Evolutionary conservation across 2,113 vertebrate genomes (phyloP).

Genomic region (Heloderma charlesbogerti): DNA sequence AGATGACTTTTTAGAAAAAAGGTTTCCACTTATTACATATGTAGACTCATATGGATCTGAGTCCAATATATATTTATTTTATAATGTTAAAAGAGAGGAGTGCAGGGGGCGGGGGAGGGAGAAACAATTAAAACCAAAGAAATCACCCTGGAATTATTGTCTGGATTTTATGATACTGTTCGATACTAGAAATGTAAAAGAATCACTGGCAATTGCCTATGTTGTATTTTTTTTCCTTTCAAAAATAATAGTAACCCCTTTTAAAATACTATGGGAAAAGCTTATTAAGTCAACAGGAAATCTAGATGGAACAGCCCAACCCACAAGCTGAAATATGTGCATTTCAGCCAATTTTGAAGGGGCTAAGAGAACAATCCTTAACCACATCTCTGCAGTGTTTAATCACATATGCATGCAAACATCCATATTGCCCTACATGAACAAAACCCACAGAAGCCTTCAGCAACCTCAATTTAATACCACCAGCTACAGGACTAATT

Average conservation of each 20-base stretch:
- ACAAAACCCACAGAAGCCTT: neutral
- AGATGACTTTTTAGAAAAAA: neutral
- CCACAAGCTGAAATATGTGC: neutral
- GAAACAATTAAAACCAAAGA: neutral
- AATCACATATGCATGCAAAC: neutral
- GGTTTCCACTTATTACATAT: neutral
- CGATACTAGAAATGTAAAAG: neutral
- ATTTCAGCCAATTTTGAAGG: neutral
- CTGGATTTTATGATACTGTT: neutral
- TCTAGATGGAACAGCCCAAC: neutral
- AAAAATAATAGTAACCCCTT: neutral
- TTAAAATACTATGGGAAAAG: neutral
- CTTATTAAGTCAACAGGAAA: conserved; percentile 1
- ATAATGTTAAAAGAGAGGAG: neutral
- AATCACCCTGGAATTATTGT: neutral
- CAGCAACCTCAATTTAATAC: neutral
- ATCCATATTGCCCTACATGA: neutral
- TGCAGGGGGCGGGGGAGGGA: neutral
- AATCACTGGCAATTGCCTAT: neutral
- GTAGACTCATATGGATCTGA: neutral
- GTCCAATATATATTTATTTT: neutral
- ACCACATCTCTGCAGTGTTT: neutral
- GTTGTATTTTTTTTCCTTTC: neutral
- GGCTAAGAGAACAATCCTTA: neutral
- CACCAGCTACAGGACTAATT: too few species aligned